A percentile compares a stretch with the other conserved stretches of the same genome.
These are phyloP conservation scores for Myiozetetes cayanensis DNA, from an alignment of 2,113 vertebrate genomes.

Conservation along the genomic window DNA sequence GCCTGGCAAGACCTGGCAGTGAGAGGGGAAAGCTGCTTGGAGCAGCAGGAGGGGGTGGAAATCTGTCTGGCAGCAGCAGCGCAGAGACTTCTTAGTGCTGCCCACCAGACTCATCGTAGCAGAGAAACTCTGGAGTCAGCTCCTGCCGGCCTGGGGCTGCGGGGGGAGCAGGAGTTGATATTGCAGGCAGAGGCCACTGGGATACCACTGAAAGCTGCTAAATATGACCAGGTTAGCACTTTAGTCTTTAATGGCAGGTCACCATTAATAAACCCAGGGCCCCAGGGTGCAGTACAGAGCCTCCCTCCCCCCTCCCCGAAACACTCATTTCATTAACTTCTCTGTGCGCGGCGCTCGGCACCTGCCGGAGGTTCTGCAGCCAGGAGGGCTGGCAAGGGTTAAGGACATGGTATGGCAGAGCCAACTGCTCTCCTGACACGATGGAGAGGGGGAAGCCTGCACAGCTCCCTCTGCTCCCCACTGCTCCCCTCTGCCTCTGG, in stretches of 20 bases:
- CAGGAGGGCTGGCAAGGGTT: constrained; percentile 21
- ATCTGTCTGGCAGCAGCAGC: constrained; percentile 41
- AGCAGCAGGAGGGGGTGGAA: constrained; percentile 21
- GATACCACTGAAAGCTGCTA: constrained; percentile 83
- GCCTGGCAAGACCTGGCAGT: constrained; percentile 4
- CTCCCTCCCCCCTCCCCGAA: constrained; percentile 69
- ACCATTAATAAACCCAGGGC: constrained; percentile 90
- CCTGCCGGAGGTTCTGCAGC: constrained; percentile 17
- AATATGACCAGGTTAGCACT: constrained; percentile 94
- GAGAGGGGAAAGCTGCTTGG: background rate
- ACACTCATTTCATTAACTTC: constrained; percentile 69
- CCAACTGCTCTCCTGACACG: background rate
- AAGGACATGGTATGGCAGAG: background rate
- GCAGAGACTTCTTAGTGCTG: constrained; percentile 30
- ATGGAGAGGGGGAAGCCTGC: background rate
- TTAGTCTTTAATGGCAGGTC: constrained; percentile 80
- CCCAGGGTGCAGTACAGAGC: constrained; percentile 80
- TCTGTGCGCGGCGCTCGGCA: constrained; percentile 12
- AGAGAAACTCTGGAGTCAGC: constrained; percentile 69
- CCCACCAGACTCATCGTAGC: constrained; percentile 59
- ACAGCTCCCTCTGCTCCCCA: background rate
- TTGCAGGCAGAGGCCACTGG: constrained; percentile 80
- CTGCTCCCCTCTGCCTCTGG: background rate
- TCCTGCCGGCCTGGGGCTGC: constrained; percentile 60
- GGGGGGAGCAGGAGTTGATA: constrained; percentile 78